phyloP scores from a whole-genome alignment of 2,888 invertebrate genomes.

The Amphimallon solstitiale region DNA sequence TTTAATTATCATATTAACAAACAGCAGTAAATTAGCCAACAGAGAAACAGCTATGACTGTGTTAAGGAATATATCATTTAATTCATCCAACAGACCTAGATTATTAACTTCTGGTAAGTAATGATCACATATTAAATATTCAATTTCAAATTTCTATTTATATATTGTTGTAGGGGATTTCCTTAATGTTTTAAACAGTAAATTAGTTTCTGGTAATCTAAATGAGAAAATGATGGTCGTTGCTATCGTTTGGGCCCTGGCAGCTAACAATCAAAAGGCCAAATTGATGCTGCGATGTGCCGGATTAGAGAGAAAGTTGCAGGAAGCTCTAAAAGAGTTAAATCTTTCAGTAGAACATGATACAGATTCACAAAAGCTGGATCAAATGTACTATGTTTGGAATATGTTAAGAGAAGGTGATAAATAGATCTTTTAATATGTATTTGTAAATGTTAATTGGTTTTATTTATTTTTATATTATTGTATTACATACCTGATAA shows the following conservation, averaged over 20 bases:
- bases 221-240: slow-evolving; percentile 64
- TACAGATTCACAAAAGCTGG: slow-evolving; percentile 52
- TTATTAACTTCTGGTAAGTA: slow-evolving; percentile 65
- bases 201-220: slow-evolving; percentile 55
- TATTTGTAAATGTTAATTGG: background rate
- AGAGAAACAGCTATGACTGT: slow-evolving; percentile 63
- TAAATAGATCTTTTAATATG: slow-evolving; percentile 23
- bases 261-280: slow-evolving; percentile 77
- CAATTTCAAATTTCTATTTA: slow-evolving; percentile 1
- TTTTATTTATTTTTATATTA: slow-evolving; percentile 38
- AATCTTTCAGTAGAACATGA: slow-evolving; percentile 57
- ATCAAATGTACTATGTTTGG: slow-evolving; percentile 56
- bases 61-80: slow-evolving; percentile 68
- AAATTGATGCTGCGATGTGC: slow-evolving; percentile 67
- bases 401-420: slow-evolving; percentile 53
- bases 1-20: slow-evolving; percentile 56
- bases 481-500: slow-evolving; percentile 23
- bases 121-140: slow-evolving; percentile 15
- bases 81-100: slow-evolving; percentile 65
- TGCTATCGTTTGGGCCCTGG: slow-evolving; percentile 73
- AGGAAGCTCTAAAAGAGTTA: slow-evolving; percentile 63
- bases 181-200: slow-evolving; percentile 20
- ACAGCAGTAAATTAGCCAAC: slow-evolving; percentile 52
- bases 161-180: slow-evolving; percentile 19
- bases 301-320: slow-evolving; percentile 63